Conservation (phyloP, 2,797 vertebrate genomes). For the Eupleurogrammus muticus region DNA sequence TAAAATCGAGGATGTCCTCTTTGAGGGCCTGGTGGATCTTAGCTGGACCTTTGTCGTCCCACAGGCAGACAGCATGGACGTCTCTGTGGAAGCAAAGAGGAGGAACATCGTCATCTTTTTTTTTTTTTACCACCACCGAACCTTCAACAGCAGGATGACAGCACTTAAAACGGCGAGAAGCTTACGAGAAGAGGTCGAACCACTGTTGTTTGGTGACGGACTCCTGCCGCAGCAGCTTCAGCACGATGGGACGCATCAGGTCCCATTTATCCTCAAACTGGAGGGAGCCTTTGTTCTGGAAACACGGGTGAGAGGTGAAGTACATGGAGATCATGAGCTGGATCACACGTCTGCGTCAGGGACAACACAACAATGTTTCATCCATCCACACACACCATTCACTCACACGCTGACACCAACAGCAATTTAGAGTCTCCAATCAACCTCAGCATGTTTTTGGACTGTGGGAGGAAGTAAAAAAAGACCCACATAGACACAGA, state of each 20-base stretch:
- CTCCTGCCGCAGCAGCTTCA: slow-evolving; percentile 98
- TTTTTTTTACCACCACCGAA: background rate
- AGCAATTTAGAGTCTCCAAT: too few species aligned
- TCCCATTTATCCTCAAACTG: slow-evolving; percentile 99
- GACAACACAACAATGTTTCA: background rate
- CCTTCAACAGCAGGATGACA: background rate
- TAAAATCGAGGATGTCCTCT: slow-evolving; percentile 99
- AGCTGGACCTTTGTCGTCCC: slow-evolving; percentile 99
- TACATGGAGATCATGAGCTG: background rate
- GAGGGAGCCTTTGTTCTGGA: slow-evolving; percentile 98
- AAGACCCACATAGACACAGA: too few species aligned
- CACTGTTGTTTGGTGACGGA: slow-evolving; percentile 98
- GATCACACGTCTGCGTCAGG: background rate
- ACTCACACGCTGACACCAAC: too few species aligned
- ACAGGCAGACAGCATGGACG: slow-evolving; percentile 97
- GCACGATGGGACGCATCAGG: slow-evolving; percentile 96
- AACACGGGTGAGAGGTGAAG: slow-evolving; percentile 7
- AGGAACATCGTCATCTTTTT: background rate
- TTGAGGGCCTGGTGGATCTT: slow-evolving; percentile 99
- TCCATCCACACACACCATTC: too few species aligned
- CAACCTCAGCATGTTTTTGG: too few species aligned
- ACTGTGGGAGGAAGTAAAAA: too few species aligned
- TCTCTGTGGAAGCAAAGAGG: slow-evolving; percentile 83
- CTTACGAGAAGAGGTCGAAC: slow-evolving; percentile 99
- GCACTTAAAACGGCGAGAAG: background rate